Evolutionary conservation across 2,797 vertebrate genomes (phyloP), one percentile per base, ranked within the genome.

Genomic region (Lacerta bilineata): DNA sequence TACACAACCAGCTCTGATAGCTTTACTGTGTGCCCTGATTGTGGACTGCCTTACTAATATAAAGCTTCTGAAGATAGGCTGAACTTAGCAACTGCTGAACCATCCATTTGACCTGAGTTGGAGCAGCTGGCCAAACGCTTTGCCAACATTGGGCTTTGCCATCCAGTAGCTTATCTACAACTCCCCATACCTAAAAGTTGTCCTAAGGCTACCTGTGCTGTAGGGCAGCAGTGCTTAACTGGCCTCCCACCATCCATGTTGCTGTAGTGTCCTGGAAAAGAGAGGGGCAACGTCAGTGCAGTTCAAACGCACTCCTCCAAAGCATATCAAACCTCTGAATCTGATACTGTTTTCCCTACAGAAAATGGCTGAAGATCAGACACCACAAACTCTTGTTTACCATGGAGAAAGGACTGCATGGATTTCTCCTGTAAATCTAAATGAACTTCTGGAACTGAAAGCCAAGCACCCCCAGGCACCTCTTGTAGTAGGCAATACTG

Each of bases 401-500:
- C 87, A 0, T 29, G 98, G 98, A 43, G 98, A 98, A 85, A 97
- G 97, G 92, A 95, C 97, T 80, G 97, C 91, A 0, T 99, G 98
- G 98, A 96, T 99, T 94, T 97, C 97, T 69, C 98, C 98, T 0
- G 95, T 95, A 72, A 97, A 93, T 9, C 96, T 99, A 93, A 94
- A 96, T 72, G 98, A 98, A 72, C 96, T 99, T 91, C 91, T 99
- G 87, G 96, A 97, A 88, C 97, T 98, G 86, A 98, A 98, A 96
- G 72, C 83, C 27, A 91, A 91, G 1, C 88, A 98, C 89, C 97
- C 98, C 0, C 29, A 96, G 90, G 98, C 98, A 8, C 98, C 98
- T 4, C 95, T 99, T 41, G 93, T 99, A 39, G 91, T 98, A 89
- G 98, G 98, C 66, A 99, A 98, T 96, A 99, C 98, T 15, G 93